Base-by-base conservation (phyloP, 2,888 invertebrate species). In the Drosophila stalkeri region DNA sequence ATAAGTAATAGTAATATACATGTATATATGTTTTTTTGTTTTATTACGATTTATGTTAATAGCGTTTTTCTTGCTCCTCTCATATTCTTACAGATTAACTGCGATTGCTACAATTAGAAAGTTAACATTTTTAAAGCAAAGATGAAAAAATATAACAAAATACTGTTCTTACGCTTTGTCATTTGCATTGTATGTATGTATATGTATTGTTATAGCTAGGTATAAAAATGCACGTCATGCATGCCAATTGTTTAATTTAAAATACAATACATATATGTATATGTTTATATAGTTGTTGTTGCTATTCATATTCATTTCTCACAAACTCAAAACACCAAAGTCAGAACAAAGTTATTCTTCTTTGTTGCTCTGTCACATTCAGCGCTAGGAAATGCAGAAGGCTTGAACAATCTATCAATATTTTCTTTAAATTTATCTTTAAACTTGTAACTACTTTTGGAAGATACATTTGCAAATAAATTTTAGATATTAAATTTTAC, bases 1-100 rank as follows among this genome's bases (percentile, higher is more conserved):
- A 72, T 85, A 85, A 83, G 89, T 90, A 85, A 85, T 86, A 86
- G 65, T 85, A 84, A 84, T 90, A 90, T 70, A 73, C 75, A 75
- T 51, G 44, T 77, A 78, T 77, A 69, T 55, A 69, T 52, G 63
- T n/a, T 14, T 37, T 35, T 37, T 37, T 37, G 14, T 49, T 33
- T 51, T n/a, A 75, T 80, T 80, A 82, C 68, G 83, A 86, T 82
- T 81, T 86, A 82, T 82, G 64, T 80, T 83, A 77, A 90, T 90
- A 90, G 90, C 89, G 70, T 74, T 85, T 68, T 64, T 65, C 70
- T 61, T 69, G 66, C 78, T 62, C 47, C 46, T 37, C 44, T 33
- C 51, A 55, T 33, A 59, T 35, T 65, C 47, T 51, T 55, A 54
- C 46, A 62, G 43, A 56, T 76, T 44, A 47, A 64, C 59, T 73